phyloP scores from a whole-genome alignment of 2,888 invertebrate species.

The Hypsopygia costalis region DNA sequence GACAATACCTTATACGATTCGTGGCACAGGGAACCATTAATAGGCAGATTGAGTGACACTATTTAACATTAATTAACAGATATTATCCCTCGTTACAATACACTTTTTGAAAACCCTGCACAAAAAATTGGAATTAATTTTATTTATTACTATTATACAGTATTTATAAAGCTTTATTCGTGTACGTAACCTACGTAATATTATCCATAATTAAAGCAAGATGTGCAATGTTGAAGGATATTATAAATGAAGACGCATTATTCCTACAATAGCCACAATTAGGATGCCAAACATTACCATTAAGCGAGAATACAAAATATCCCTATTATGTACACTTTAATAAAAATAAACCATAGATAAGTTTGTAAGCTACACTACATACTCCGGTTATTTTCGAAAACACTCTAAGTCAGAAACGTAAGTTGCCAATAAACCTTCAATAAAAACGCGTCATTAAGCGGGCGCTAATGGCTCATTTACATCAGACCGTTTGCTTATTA shows the following conservation, averaged over 20 bases:
- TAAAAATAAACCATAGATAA: no score
- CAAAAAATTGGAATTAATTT: conserved; percentile 67
- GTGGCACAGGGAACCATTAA: conserved; percentile 15
- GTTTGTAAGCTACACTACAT: no score
- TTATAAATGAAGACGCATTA: neutral
- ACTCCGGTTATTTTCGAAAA: no score
- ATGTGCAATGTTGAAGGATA: conserved; percentile 2
- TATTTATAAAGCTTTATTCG: conserved; percentile 35
- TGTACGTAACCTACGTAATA: conserved; percentile 11
- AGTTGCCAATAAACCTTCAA: no score
- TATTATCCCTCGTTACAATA: conserved; percentile 32
- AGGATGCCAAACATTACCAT: conserved; percentile 3
- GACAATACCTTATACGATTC: neutral
- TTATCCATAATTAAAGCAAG: conserved; percentile 7
- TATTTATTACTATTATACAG: conserved; percentile 42
- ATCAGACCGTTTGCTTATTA: no score
- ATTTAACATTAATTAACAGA: conserved; percentile 35
- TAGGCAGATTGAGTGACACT: conserved; percentile 47
- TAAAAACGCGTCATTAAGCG: no score
- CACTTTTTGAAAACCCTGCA: conserved; percentile 59
- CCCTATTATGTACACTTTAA: no score
- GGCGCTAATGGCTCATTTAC: no score
- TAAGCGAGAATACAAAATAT: no score
- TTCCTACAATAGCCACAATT: conserved; percentile 1
- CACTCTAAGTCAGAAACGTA: no score